These are phyloP conservation scores for Peucedramus taeniatus DNA, from an alignment of 2,113 vertebrate species.

Conservation along the genomic window DNA sequence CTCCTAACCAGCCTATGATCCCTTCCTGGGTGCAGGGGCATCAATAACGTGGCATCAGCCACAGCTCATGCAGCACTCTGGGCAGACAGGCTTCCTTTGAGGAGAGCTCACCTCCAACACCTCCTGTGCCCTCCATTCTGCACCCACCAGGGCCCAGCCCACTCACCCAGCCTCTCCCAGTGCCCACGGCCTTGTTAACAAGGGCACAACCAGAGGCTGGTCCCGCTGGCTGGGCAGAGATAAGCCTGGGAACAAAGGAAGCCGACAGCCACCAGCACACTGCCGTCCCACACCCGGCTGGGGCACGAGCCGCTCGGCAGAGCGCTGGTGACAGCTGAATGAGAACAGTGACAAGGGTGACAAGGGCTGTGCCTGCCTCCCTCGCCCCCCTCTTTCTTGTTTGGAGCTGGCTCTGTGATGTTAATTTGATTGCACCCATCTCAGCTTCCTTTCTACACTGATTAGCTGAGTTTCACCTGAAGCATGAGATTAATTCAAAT, in stretches of 20 bases:
- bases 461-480: slow-evolving; percentile 75
- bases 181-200: slow-evolving; percentile 50
- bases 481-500: slow-evolving; percentile 73
- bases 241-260: slow-evolving; percentile 59
- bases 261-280: neutral
- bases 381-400: slow-evolving; percentile 24
- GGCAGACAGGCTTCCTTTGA: rapidly evolving
- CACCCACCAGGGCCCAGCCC: neutral
- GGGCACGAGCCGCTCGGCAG: neutral
- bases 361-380: slow-evolving; percentile 15
- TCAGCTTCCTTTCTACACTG: slow-evolving; percentile 69
- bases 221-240: slow-evolving; percentile 35
- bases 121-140: neutral
- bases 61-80: neutral
- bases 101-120: rapidly evolving
- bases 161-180: neutral
- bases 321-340: neutral
- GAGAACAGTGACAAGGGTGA: slow-evolving; percentile 20
- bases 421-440: slow-evolving; percentile 72
- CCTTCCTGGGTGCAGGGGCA: neutral
- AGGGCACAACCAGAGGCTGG: neutral
- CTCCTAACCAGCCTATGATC: neutral
- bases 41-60: rapidly evolving
- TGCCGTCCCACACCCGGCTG: neutral
- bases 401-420: slow-evolving; percentile 46